phyloP scores from a whole-genome alignment of 2,797 vertebrate genomes.

The Pangasius larnaudii region DNA sequence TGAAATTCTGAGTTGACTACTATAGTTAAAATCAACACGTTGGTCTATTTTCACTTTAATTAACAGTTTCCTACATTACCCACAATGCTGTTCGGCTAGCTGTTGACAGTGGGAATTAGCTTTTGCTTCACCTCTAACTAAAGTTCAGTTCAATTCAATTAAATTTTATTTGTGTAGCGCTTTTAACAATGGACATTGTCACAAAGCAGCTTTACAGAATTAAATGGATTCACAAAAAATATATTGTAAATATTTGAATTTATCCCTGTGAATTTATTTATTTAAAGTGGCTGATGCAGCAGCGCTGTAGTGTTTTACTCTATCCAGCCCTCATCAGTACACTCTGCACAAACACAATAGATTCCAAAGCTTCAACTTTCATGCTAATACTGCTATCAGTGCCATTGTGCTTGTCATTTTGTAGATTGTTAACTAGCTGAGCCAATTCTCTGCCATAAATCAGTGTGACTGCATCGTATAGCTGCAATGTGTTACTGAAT shows the following conservation, averaged over 20 bases:
- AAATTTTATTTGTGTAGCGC: too few species aligned
- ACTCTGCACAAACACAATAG: neutral
- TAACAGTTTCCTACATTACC: neutral
- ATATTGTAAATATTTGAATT: too few species aligned
- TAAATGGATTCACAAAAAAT: too few species aligned
- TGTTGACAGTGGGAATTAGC: neutral
- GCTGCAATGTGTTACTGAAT: neutral
- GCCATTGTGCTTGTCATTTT: neutral
- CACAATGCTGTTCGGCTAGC: neutral
- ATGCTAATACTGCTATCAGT: neutral
- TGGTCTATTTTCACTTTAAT: neutral
- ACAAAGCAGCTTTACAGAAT: too few species aligned
- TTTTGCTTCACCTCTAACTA: neutral
- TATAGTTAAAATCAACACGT: neutral
- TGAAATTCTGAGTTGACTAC: neutral
- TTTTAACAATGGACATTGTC: too few species aligned
- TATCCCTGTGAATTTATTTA: too few species aligned
- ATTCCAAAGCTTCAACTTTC: neutral
- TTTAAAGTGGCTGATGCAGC: neutral
- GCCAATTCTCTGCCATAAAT: slow-evolving; percentile 3
- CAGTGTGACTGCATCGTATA: neutral
- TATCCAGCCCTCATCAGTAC: neutral
- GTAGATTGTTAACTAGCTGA: neutral
- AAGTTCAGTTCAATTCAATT: neutral
- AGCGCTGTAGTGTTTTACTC: neutral